Percentiles rank a stretch among this genome's conserved stretches.
phyloP scores from a whole-genome alignment of 2,113 vertebrate genomes.

The Orcinus orca region DNA sequence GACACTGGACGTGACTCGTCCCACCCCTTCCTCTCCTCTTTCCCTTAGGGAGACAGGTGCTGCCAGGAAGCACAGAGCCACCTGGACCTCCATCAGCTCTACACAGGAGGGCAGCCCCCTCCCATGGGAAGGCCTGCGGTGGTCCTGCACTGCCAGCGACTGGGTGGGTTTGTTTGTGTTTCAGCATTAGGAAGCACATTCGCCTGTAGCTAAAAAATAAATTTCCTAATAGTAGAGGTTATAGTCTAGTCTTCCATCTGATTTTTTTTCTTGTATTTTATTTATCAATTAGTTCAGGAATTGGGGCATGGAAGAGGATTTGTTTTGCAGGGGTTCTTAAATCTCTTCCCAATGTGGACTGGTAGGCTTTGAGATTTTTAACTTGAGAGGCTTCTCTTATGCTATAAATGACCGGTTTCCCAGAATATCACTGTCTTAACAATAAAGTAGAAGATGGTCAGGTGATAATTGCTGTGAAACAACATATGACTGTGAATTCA shows the following conservation, averaged over 20 bases:
- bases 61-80: background rate
- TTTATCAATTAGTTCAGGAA: background rate
- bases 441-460: background rate
- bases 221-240: background rate
- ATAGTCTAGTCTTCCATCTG: background rate
- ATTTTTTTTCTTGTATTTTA: background rate
- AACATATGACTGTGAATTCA: background rate
- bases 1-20: background rate
- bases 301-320: background rate
- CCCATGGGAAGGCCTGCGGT: background rate
- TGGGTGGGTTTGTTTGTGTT: too few relatives aligned
- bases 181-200: background rate
- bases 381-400: background rate
- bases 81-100: background rate
- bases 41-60: background rate
- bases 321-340: background rate
- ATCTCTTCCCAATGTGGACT: background rate
- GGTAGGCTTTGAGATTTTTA: constrained; percentile 6
- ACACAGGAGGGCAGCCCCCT: background rate
- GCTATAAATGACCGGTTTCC: background rate
- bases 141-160: background rate
- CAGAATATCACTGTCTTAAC: background rate
- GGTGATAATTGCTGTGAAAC: background rate
- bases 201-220: background rate
- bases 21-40: background rate